phyloP scores from a whole-genome alignment of 2,888 invertebrate genomes.

The Seira ritae region DNA sequence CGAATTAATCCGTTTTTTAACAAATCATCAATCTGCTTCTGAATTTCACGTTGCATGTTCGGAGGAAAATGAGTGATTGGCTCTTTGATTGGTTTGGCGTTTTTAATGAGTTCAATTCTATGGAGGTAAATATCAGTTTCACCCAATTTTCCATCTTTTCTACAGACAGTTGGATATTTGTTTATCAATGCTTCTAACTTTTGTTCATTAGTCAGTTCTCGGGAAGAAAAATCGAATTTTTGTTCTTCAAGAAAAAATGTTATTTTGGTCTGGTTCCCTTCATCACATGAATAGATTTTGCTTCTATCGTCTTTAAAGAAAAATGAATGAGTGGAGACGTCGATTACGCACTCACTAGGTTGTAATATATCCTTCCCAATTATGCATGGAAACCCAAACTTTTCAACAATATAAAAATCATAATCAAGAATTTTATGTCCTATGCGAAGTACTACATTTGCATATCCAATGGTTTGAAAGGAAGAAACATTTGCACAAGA shows the following conservation, averaged over 20 bases:
- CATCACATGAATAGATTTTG: slow-evolving; percentile 18
- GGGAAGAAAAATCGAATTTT: not conserved
- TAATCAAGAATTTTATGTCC: slow-evolving; percentile 19
- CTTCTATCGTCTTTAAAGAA: slow-evolving; percentile 4
- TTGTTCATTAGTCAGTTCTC: not conserved
- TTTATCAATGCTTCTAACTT: slow-evolving; percentile 6
- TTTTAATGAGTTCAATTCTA: no score
- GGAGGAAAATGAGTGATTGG: slow-evolving; percentile 7
- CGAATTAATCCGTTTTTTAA: slow-evolving; percentile 34
- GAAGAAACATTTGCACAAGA: slow-evolving; percentile 7
- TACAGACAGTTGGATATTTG: slow-evolving; percentile 27
- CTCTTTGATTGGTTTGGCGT: slow-evolving; percentile 19
- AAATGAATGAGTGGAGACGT: no score
- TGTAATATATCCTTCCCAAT: slow-evolving; percentile 41
- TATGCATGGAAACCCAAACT: slow-evolving; percentile 15
- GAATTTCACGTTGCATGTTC: not conserved
- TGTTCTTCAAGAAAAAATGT: not conserved
- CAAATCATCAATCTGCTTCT: slow-evolving; percentile 28
- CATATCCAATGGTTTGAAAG: slow-evolving; percentile 12
- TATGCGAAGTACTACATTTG: slow-evolving; percentile 17
- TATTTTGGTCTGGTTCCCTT: no score
- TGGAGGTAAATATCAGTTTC: slow-evolving; percentile 32
- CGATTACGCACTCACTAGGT: no score
- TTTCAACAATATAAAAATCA: slow-evolving; percentile 26
- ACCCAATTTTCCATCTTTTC: slow-evolving; percentile 35